Evolutionary conservation across 2,888 invertebrate genomes (phyloP), one percentile per base, ranked within the genome.

Genomic region (Leucophenga montana): DNA sequence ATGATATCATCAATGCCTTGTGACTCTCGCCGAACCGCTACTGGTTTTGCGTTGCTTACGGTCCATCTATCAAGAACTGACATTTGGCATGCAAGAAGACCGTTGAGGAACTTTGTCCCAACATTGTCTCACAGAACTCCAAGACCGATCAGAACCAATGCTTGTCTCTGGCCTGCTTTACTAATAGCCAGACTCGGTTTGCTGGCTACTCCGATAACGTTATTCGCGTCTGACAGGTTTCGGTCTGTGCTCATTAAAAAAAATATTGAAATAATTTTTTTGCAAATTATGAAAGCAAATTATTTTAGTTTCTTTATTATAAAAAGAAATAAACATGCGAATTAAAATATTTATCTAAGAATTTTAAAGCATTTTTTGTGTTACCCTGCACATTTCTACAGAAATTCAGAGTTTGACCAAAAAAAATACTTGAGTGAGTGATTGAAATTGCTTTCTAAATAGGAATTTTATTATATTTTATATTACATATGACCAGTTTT

Each of bases 211-310:
- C 98, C 18, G 99, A 99, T 90, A 97, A 97, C 89, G 94, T 94
- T 75, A 99, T 99, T 89, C 92, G 99, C 88, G 98, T 98, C 73
- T 99, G 98, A 98, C 97, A 98, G 91, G 98, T 99, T 82, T 95
- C 95, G 78, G 93, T 95, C 77, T 93, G 94, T 73, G 92, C 94
- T 73, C 93, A 94, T 90, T 94, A n/a, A 92, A 90, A 57, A 16
- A 1, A 9, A 6, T 22, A 22, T 18, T 56, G 27, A 22, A 56
- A 18, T 8, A 13, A 4, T n/a, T 11, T 56, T 56, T 56, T 46
- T 66, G 57, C 44, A 50, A 33, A 71, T 46, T 62, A 67, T 46
- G 46, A 61, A 61, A 48, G 57, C 22, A 64, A 20, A 27, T 68
- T 78, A 73, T 75, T 75, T 78, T 70, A 71, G 71, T 83, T 83